Conservation (phyloP, 2,888 invertebrate genomes). For the Chironomus tentans region DNA sequence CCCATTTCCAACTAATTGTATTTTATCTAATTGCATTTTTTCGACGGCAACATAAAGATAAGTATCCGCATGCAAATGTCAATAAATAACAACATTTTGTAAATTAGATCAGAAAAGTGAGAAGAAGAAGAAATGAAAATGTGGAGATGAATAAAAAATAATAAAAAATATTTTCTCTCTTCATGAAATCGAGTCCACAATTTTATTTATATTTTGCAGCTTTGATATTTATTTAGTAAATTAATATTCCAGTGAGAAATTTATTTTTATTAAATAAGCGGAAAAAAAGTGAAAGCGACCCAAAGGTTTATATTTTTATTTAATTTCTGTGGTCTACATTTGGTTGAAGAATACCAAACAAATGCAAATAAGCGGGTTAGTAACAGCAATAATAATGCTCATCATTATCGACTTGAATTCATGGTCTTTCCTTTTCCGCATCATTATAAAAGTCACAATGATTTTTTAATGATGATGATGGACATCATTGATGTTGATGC, state of each 20-base stretch:
- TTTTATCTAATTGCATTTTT: conserved; percentile 1
- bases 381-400: no score
- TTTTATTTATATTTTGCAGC: conserved; percentile 14
- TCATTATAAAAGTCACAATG: no score
- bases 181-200: conserved; percentile 1
- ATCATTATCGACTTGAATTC: no score
- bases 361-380: no score
- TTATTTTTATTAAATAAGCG: conserved; percentile 11
- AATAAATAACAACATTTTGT: conserved; percentile 1
- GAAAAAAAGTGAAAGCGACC: conserved; percentile 21
- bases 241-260: conserved; percentile 26
- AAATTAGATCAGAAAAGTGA: neutral
- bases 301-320: neutral
- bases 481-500: no score
- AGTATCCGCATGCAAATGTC: neutral
- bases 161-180: neutral
- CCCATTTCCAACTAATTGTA: no score
- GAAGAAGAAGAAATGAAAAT: neutral
- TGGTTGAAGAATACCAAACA: no score
- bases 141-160: neutral
- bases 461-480: no score
- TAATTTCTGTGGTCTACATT: conserved; percentile 8
- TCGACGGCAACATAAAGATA: neutral
- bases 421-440: no score
- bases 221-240: conserved; percentile 20